These are phyloP conservation scores for Saccopteryx bilineata DNA, from an alignment of 2,113 vertebrate species.

Conservation along the genomic window DNA sequence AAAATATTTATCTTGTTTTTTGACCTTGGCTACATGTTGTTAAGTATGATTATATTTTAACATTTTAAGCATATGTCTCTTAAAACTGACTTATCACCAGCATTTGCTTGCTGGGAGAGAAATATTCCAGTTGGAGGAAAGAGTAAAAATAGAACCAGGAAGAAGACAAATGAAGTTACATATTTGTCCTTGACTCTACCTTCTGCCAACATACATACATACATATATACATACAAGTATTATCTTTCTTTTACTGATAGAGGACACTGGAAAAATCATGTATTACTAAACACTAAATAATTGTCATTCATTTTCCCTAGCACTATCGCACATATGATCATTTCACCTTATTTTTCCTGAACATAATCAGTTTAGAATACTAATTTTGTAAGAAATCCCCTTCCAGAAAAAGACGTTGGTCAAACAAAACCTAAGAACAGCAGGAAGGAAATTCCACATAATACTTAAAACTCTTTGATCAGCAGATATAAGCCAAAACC, in stretches of 20 bases:
- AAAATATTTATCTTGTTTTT: not conserved
- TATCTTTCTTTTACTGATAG: constrained; percentile 15
- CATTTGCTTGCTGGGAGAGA: not conserved
- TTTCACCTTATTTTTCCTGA: constrained; percentile 40
- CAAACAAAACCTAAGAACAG: constrained; percentile 31
- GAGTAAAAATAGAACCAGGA: not conserved
- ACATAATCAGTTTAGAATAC: constrained; percentile 41
- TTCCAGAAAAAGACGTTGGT: constrained; percentile 3
- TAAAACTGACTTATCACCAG: not conserved
- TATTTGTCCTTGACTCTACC: not conserved
- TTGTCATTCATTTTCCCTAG: not conserved
- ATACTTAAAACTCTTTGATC: not conserved
- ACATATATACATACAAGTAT: not conserved
- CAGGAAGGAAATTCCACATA: constrained; percentile 1
- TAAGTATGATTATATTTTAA: constrained; percentile 20
- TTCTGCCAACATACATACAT: not conserved
- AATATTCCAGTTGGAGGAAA: not conserved
- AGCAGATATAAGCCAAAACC: not conserved
- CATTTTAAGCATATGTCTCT: not conserved
- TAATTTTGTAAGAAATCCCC: not conserved
- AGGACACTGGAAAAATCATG: not conserved
- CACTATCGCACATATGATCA: not conserved
- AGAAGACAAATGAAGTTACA: not conserved
- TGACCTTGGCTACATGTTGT: not conserved
- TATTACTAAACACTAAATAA: not conserved